Evolutionary conservation across 2,113 vertebrate genomes (phyloP), one percentile per base, ranked within the genome.

Genomic region (Paracanthobrama guichenoti): DNA sequence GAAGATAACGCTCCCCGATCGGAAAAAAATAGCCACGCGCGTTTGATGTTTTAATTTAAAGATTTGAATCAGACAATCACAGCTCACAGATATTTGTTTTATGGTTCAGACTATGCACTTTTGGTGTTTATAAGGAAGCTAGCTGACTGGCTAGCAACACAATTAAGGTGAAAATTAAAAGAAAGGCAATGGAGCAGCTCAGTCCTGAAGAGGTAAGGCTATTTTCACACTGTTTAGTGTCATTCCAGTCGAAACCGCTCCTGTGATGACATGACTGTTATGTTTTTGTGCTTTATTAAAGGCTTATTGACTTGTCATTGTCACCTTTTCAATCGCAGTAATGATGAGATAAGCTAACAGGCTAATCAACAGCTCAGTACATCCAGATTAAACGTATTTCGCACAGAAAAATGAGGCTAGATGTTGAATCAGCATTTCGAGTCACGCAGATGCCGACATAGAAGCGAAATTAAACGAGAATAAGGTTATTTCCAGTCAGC

Each of bases 161-260:
- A 73, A 84, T 85, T 86, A 84, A 87, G 83, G 83, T 83, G 89
- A 89, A 90, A 87, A 91, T 92, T 91, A 92, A 91, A 92, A 91
- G 85, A 81, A 91, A 84, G 93, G 93, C 92, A 90, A 98, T 99
- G 98, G 98, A 98, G 95, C 97, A 98, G 94, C 94, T 99, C 92
- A 99, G 97, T 94, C 97, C 98, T 91, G 98, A 99, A 84, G 98
- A 98, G 98, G 98, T 97, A 94, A 96, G 96, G 67, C 57, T 83
- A 55, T 50, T 14, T n/a, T 16, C 0, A 16, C 22, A 76, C 50
- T 31, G 5, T 67, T 79, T 3, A 46, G 0, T 12, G 55, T 46
- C 13, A 13, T 64, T 67, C 20, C 3, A 16, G 13, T 44, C 39
- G 31, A 44, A 71, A 31, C 24, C 6, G 13, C 0, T 55, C 18